A percentile compares a stretch with the other conserved stretches of the same genome.
These are phyloP conservation scores for Rhabdomys dilectus DNA, from an alignment of 2,113 vertebrate genomes.

Conservation along the genomic window DNA sequence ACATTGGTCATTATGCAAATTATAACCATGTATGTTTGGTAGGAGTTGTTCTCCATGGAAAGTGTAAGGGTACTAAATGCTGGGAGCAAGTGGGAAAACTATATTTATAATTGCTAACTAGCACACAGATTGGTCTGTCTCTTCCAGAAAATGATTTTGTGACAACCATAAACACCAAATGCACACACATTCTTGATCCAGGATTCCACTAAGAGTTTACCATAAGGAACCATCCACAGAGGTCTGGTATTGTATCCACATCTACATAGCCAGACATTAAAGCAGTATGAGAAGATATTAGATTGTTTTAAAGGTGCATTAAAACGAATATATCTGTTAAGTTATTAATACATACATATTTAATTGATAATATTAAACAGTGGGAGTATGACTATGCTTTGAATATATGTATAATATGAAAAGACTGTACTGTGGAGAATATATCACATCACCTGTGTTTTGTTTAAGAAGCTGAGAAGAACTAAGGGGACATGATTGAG, in stretches of 20 bases:
- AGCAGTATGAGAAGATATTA: background rate
- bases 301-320: background rate
- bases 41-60: background rate
- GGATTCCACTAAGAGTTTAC: background rate
- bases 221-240: background rate
- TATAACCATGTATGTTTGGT: background rate
- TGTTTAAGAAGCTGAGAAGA: background rate
- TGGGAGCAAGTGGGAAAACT: background rate
- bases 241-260: background rate
- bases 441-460: background rate
- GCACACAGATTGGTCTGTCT: background rate
- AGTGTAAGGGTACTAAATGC: background rate
- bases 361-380: background rate
- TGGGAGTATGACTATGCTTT: background rate
- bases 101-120: background rate
- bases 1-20: background rate
- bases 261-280: background rate
- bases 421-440: background rate
- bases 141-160: background rate
- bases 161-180: background rate
- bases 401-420: background rate
- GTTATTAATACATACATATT: background rate
- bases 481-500: background rate
- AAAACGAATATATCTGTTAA: background rate
- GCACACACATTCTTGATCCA: background rate